These are phyloP conservation scores for Amphiprion ocellaris DNA, from an alignment of 2,113 vertebrate genomes.

Conservation along the genomic window DNA sequence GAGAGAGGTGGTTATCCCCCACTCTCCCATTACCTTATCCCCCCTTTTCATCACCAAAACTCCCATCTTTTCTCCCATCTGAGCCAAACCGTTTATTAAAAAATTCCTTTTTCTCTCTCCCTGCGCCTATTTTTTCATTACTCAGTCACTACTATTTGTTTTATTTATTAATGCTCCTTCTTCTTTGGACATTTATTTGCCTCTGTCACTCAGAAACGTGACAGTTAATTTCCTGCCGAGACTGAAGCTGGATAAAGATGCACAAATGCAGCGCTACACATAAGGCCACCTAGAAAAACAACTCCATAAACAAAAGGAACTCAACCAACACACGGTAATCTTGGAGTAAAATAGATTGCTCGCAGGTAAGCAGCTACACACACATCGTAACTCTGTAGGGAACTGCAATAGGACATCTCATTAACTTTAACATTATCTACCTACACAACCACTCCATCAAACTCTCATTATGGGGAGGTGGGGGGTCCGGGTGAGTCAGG, in stretches of 20 bases:
- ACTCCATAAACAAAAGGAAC: background rate
- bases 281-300: background rate
- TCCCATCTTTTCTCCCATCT: conserved; percentile 16
- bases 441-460: conserved; percentile 73
- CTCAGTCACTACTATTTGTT: conserved; percentile 9
- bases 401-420: conserved; percentile 71
- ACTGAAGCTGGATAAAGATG: conserved; percentile 7
- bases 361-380: conserved; percentile 19
- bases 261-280: background rate
- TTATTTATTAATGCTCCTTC: conserved; percentile 33
- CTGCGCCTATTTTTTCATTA: conserved; percentile 4
- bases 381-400: conserved; percentile 53
- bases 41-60: conserved; percentile 46
- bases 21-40: conserved; percentile 43
- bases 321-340: background rate
- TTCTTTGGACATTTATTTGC: conserved; percentile 20
- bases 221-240: conserved; percentile 66
- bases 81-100: conserved; percentile 32
- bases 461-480: conserved; percentile 62
- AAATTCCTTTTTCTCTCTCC: background rate
- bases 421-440: conserved; percentile 76
- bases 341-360: conserved; percentile 18
- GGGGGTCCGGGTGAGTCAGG: conserved; percentile 57
- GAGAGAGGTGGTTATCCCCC: conserved; percentile 52
- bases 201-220: conserved; percentile 54